phyloP scores from a whole-genome alignment of 2,888 invertebrate species.

The Phortica okadai region DNA sequence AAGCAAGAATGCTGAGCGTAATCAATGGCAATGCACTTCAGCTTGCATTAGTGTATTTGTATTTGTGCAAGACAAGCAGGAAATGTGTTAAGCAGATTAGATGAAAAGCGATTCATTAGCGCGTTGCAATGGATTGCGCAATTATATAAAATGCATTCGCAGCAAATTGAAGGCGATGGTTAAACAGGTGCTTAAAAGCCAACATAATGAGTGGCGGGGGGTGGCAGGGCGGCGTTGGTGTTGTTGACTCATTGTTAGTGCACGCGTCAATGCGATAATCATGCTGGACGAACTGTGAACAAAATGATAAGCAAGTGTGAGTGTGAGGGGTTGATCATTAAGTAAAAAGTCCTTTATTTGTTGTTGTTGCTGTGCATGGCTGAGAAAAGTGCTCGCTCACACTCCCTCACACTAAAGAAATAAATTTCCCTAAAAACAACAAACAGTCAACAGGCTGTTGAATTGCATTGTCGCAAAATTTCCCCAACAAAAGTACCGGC shows the following conservation, averaged over 20 bases:
- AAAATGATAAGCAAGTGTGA: background rate
- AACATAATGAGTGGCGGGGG: background rate
- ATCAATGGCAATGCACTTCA: background rate
- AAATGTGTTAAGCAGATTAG: slow-evolving; percentile 34
- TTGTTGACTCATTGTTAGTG: background rate
- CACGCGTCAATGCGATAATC: background rate
- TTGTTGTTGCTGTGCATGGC: background rate
- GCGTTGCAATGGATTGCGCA: slow-evolving; percentile 21
- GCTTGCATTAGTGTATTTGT: slow-evolving; percentile 6
- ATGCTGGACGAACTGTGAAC: background rate
- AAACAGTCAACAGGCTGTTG: slow-evolving; percentile 33
- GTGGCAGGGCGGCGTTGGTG: background rate
- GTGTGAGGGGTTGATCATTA: slow-evolving; percentile 4
- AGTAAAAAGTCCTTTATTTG: background rate
- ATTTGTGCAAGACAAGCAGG: slow-evolving; percentile 33
- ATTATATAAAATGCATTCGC: slow-evolving; percentile 20
- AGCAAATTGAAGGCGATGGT: background rate
- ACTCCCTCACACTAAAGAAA: background rate
- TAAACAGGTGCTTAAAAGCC: background rate
- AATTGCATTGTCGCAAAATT: slow-evolving; percentile 11
- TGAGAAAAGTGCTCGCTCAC: background rate
- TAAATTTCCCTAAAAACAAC: slow-evolving; percentile 27
- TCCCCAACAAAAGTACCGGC: slow-evolving; percentile 27
- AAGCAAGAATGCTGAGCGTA: background rate
- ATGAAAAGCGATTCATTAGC: slow-evolving; percentile 34